Percentiles rank a stretch among this genome's conserved stretches.
These are phyloP conservation scores for Rhabdophis nuchalis DNA, from an alignment of 2,797 vertebrate species.

Conservation along the genomic window DNA sequence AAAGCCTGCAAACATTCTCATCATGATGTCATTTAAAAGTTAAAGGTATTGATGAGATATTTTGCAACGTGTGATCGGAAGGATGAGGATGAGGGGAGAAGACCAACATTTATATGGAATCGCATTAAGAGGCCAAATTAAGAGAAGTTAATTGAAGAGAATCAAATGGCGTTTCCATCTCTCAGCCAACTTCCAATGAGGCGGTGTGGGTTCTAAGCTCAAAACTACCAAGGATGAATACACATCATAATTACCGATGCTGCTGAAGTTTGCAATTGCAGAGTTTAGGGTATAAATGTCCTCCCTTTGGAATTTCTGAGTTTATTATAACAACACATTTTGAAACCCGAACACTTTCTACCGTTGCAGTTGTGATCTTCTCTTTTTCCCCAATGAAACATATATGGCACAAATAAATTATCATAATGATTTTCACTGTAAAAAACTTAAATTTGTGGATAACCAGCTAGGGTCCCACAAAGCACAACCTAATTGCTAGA, in stretches of 20 bases:
- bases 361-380: neutral
- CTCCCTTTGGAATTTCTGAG: neutral
- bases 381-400: neutral
- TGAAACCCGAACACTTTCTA: neutral
- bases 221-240: conserved; percentile 29
- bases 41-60: conserved; percentile 47
- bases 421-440: neutral
- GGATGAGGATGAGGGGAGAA: neutral
- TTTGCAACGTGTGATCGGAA: neutral
- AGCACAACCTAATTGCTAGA: neutral
- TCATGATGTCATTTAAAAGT: conserved; percentile 52
- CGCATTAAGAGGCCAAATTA: conserved; percentile 38
- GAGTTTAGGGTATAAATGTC: neutral
- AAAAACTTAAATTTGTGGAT: neutral
- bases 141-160: conserved; percentile 34
- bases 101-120: conserved; percentile 19
- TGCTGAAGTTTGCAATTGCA: neutral
- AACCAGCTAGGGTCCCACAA: neutral
- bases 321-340: neutral
- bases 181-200: conserved; percentile 32
- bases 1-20: conserved; percentile 60
- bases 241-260: neutral
- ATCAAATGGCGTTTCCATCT: conserved; percentile 36
- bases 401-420: neutral
- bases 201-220: conserved; percentile 27